Base-by-base conservation (phyloP, 2,797 vertebrate genomes). In the Hydrolagus colliei region DNA sequence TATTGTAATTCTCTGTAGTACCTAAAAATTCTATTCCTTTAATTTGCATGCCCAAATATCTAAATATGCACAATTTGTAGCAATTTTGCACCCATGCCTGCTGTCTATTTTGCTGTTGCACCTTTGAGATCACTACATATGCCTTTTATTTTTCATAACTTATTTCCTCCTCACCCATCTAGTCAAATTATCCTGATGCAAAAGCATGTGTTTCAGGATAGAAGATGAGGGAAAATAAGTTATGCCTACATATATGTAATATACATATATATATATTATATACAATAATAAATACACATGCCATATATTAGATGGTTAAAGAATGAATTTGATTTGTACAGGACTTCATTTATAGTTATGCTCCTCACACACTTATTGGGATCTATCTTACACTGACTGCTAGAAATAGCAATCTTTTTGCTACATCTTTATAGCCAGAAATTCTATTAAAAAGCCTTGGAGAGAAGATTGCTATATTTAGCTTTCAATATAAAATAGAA, bases 251-350 rank as follows among this genome's bases (percentile, higher is more conserved):
- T 18, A 16, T 67, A 59, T 16, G 5, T 52, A 3, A 52, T 52
- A 52, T 52, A 52, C 41, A 52, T 1, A 52, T 52, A 52, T 52
- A 52, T 52, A 6, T 52, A 52, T 52, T 3, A 52, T 52, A 52
- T 52, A 52, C 41, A 52, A 52, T 52, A 52, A 52, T 79, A 22
- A 18, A 61, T 20, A 61, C 18, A 1, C 2, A 6, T 32, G 35
- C 41, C 41, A 80, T 32, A 67, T 41, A 18, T 18, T 35, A 16
- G 9, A 10, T 82, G 65, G 62, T 82, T 27, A 16, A 10, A 65
- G 32, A 68, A 84, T 84, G 65, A 71, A 16, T 20, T 84, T 68
- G 65, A 71, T 65, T 84, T 84, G 79, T 71, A 41, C 65, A 68
- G 16, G 67, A 52, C 1, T 52, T 63, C 71, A 68, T 84, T 71